phyloP scores from a whole-genome alignment of 2,113 vertebrate genomes.

The Cervus canadensis region DNA sequence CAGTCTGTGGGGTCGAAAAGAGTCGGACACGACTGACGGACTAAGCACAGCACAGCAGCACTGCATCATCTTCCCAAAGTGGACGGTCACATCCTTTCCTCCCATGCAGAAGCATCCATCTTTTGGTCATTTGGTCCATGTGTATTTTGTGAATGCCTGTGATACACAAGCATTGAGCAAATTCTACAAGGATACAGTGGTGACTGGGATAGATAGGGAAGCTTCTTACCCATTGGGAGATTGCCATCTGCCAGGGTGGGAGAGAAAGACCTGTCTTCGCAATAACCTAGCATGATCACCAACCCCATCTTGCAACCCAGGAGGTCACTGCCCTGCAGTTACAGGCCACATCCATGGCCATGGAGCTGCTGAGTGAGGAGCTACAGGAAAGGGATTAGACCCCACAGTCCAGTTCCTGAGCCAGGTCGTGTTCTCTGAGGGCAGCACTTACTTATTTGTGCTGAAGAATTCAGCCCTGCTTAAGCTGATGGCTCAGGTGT shows the following conservation, averaged over 20 bases:
- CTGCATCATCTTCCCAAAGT: not conserved
- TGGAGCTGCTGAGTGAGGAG: not conserved
- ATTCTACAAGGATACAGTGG: not conserved
- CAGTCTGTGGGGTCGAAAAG: not conserved
- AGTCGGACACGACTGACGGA: rapidly evolving
- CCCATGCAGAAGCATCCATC: not conserved
- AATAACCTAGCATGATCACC: not conserved
- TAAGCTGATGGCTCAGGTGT: not conserved
- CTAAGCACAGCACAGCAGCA: not conserved
- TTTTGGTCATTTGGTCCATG: not conserved
- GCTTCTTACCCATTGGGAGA: not conserved
- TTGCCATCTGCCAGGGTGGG: not conserved
- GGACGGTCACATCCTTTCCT: not conserved
- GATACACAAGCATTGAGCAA: not conserved
- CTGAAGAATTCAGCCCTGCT: not conserved
- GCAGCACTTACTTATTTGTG: not conserved
- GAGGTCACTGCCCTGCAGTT: not conserved
- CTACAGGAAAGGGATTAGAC: not conserved
- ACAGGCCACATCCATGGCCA: not conserved
- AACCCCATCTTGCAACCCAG: not conserved
- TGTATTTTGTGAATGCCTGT: not conserved
- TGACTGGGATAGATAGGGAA: not conserved
- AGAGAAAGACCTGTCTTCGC: not conserved
- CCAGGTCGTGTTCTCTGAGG: rapidly evolving
- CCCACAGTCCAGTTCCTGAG: not conserved